Base-by-base conservation (phyloP, 2,113 vertebrate genomes). In the Melierax canorus region DNA sequence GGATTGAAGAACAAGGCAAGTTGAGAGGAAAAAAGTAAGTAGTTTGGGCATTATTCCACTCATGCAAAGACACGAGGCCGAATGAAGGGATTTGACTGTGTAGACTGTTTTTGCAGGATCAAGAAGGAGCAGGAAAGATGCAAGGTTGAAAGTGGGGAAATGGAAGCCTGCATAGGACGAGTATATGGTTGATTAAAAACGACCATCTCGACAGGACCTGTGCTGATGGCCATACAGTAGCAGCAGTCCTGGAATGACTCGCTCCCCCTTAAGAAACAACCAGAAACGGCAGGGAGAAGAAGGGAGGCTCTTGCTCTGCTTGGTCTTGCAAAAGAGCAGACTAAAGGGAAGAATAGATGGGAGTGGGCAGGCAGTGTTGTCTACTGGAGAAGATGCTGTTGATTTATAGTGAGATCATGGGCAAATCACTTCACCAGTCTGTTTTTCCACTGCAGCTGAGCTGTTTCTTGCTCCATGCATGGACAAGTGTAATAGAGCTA, bases 21-120 rank as follows among this genome's bases (percentile, higher is more conserved):
- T 1, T 3, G 4, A 45, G 43, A 90, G 27, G 10, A 26, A 53
- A 22, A 41, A 39, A 77, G 1, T 23, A 55, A 64, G 15, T 4
- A 63, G 10, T 2, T 39, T 45, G 51, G 51, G 38, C 27, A 10
- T 21, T 20, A 24, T 4, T 67, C 21, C 48, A 34, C 53, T n/a
- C 48, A 1, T 2, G 22, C 26, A 46, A 50, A 63, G 62, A 56
- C 71, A 46, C 0, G 0, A 64, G 63, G 39, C 26, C 82, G 75
- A 48, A 48, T 8, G 39, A 58, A 53, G 66, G 48, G 62, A 29
- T 56, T 56, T 30, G 26, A 50, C 22, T 23, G 10, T 8, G 56
- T 20, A 34, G 18, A n/a, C 26, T 30, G 20, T 11, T 15, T 62
- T 30, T 59, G 46, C 34, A 82, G 79, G 60, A 73, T 55, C 27